A percentile compares a stretch with the other conserved stretches of the same genome.
Evolutionary conservation across 2,888 invertebrate species (phyloP).

Genomic region (Agriopis aurantiaria): DNA sequence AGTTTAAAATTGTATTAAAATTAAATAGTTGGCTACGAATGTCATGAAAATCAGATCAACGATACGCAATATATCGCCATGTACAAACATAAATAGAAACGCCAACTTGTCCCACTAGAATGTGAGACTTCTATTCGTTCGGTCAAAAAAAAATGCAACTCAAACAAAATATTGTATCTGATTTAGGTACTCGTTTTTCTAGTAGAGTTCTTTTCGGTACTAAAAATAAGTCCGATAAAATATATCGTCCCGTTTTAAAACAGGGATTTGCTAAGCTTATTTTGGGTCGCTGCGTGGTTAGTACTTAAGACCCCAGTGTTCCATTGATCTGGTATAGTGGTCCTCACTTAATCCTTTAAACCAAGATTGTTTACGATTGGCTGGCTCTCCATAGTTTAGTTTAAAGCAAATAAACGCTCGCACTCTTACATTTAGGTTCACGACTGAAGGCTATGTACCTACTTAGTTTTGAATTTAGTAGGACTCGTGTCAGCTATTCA

Average conservation of each 20-base stretch:
- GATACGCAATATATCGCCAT: too few relatives aligned
- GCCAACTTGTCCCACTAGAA: too few relatives aligned
- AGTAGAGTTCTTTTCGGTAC: neutral
- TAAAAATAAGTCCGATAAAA: constrained; percentile 19
- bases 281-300: constrained; percentile 41
- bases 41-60: too few relatives aligned
- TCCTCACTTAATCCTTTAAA: constrained; percentile 45
- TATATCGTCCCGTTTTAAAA: constrained; percentile 24
- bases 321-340: constrained; percentile 44
- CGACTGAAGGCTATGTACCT: neutral
- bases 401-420: constrained; percentile 11
- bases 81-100: too few relatives aligned
- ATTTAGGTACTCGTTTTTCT: too few relatives aligned
- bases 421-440: constrained; percentile 6
- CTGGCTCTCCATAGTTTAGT: constrained; percentile 27
- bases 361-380: constrained; percentile 41
- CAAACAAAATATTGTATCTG: too few relatives aligned
- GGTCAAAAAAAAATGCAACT: too few relatives aligned
- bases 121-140: too few relatives aligned
- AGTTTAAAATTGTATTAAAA: too few relatives aligned
- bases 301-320: constrained; percentile 37
- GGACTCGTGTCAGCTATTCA: neutral
- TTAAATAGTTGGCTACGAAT: too few relatives aligned
- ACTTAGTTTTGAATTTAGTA: neutral
- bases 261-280: constrained; percentile 39